These are phyloP conservation scores for Acheta domesticus DNA, from an alignment of 2,888 invertebrate genomes.

Conservation along the genomic window DNA sequence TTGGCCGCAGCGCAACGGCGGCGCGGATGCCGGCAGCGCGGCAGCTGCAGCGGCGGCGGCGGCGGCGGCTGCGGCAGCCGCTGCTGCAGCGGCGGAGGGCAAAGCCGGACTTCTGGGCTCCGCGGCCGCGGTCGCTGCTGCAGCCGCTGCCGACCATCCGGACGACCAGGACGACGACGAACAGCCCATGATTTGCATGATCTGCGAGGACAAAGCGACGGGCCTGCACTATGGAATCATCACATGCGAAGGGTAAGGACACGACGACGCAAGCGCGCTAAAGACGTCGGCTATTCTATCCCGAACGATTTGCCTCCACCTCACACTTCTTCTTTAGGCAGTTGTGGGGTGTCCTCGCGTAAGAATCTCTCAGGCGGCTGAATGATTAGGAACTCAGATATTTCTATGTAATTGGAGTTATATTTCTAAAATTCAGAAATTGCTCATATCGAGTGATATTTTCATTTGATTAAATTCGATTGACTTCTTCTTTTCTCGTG, in stretches of 20 bases:
- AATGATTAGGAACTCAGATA: too few relatives aligned
- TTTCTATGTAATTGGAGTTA: too few relatives aligned
- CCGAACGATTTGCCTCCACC: background rate
- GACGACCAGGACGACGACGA: constrained; percentile 68
- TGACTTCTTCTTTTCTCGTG: too few relatives aligned
- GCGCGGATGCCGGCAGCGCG: background rate
- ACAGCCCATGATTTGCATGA: constrained; percentile 95
- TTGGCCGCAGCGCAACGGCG: constrained; percentile 37
- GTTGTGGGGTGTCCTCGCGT: too few relatives aligned
- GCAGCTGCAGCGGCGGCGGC: background rate
- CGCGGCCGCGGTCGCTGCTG: background rate
- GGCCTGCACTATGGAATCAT: constrained; percentile 98
- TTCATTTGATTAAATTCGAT: too few relatives aligned
- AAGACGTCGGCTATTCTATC: too few relatives aligned
- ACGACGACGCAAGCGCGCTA: background rate
- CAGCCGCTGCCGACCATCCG: constrained; percentile 28
- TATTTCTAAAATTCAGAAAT: too few relatives aligned
- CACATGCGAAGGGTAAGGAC: constrained; percentile 89
- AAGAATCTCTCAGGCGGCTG: too few relatives aligned
- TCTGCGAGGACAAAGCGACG: constrained; percentile 96
- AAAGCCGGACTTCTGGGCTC: constrained; percentile 35
- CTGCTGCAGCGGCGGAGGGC: constrained; percentile 24
- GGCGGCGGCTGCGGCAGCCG: constrained; percentile 42
- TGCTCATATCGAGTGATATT: too few relatives aligned
- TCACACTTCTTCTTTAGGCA: background rate